Percentiles rank a stretch among this genome's conserved stretches.
These are phyloP conservation scores for Drosophila parvula DNA, from an alignment of 1,140 invertebrate genomes.

Conservation along the genomic window DNA sequence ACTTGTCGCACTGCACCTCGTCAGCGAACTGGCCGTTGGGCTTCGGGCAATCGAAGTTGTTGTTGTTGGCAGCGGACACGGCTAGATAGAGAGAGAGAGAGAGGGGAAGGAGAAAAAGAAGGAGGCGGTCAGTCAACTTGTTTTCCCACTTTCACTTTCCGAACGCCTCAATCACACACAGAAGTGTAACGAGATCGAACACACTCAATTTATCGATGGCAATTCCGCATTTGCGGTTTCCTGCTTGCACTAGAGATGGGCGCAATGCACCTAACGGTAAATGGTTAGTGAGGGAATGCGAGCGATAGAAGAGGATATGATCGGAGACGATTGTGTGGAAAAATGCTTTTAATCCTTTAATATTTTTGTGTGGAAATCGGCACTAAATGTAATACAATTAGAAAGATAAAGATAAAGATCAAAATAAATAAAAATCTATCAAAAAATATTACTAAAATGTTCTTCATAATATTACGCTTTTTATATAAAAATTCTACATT, in stretches of 20 bases:
- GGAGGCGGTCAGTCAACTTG: conserved; percentile 30
- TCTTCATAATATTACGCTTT: neutral
- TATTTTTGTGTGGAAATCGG: neutral
- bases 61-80: conserved; percentile 78
- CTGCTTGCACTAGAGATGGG: conserved; percentile 19
- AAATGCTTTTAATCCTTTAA: neutral
- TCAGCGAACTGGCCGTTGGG: conserved; percentile 92
- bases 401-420: too few relatives aligned
- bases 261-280: neutral
- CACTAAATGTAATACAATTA: neutral
- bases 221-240: conserved; percentile 37
- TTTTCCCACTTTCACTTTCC: conserved; percentile 60
- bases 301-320: conserved; percentile 1
- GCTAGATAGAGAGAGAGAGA: conserved; percentile 84
- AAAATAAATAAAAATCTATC: neutral
- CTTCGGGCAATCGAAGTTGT: conserved; percentile 89
- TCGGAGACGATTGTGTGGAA: neutral
- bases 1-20: conserved; percentile 92
- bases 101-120: conserved; percentile 6
- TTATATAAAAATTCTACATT: too few relatives aligned
- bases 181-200: conserved; percentile 51
- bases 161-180: conserved; percentile 9
- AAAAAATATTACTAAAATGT: neutral
- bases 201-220: conserved; percentile 16
- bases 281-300: neutral